Base-by-base conservation (phyloP, 2,888 invertebrate genomes). In the Uropetala carovei region DNA sequence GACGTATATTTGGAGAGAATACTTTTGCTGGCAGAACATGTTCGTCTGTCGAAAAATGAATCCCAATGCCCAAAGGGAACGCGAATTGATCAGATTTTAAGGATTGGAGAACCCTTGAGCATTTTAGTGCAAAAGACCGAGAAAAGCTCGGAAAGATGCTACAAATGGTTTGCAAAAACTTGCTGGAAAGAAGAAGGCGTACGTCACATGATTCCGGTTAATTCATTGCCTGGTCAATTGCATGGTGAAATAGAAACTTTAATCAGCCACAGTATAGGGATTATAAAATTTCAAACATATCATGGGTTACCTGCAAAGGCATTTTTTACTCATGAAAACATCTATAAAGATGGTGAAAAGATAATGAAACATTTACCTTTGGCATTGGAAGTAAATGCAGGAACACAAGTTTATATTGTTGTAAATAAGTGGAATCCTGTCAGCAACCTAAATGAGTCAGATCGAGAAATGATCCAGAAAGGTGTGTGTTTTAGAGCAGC, bases 131-230 rank as follows among this genome's bases (percentile, higher is more conserved):
- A 86, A 18, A 27, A 18, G 14, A 16, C 60, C 3, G 43, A 11
- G 2, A 85, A 58, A 27, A 30, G 30, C 9, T 30, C 86, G 10
- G 86, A 86, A 11, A 86, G 18, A 14, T 86, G 86, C 9, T 86
- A 86, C 30, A 86, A 60, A n/a, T 86, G 86, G 86, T 86, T 86
- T 86, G 86, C 60, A 7, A 86, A 60, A 57, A 86, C 86, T 43
- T 60, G 59, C 30, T 86, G 86, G 86, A 64, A 86, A n/a, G 60
- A 64, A 86, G 60, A 10, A 27, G 18, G 18, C 11, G 11, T 8
- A 16, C 8, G 0, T 0, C 30, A 30, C 30, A 16, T 4, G 16
- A 16, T 86, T 86, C 18, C 30, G 10, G 16, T 16, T 16, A 60
- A 60, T 30, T 8, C 59, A 16, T 64, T 86, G 18, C 60, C 30